A percentile compares a stretch with the other conserved stretches of the same genome.
phyloP scores from a whole-genome alignment of 2,888 invertebrate species.

The Slavum lentiscoides region DNA sequence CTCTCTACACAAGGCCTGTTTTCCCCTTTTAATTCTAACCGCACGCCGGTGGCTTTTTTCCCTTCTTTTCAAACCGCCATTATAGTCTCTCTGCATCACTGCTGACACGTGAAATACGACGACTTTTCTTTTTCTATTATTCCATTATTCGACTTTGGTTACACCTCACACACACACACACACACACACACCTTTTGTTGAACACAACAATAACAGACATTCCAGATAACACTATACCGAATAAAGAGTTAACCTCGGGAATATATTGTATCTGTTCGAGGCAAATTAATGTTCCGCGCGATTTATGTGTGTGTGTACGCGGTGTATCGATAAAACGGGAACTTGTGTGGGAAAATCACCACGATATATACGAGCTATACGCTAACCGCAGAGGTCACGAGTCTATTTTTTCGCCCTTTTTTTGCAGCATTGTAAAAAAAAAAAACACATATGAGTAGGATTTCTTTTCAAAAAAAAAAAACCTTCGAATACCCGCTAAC shows the following conservation, averaged over 20 bases:
- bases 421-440: not conserved
- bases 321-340: not conserved
- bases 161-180: not conserved
- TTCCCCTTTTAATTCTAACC: not conserved
- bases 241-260: slow-evolving; percentile 8
- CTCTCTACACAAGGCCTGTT: too few species aligned
- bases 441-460: too few species aligned
- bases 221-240: slow-evolving; percentile 33
- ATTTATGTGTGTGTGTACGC: not conserved
- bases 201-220: slow-evolving; percentile 19
- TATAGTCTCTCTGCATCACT: too few species aligned
- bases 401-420: not conserved
- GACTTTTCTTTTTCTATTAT: slow-evolving; percentile 20
- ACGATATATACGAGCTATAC: not conserved
- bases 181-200: slow-evolving; percentile 13
- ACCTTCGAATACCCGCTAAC: too few species aligned
- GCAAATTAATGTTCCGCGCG: slow-evolving; percentile 21
- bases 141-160: slow-evolving; percentile 9
- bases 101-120: not conserved
- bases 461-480: too few species aligned
- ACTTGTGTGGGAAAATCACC: slow-evolving; percentile 1
- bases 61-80: not conserved
- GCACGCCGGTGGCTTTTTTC: not conserved
- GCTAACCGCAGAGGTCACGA: not conserved
- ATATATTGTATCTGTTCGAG: not conserved